Percentiles rank a stretch among this genome's conserved stretches.
Evolutionary conservation across 2,888 invertebrate species (phyloP).

Genomic region (Drosophila rellima): DNA sequence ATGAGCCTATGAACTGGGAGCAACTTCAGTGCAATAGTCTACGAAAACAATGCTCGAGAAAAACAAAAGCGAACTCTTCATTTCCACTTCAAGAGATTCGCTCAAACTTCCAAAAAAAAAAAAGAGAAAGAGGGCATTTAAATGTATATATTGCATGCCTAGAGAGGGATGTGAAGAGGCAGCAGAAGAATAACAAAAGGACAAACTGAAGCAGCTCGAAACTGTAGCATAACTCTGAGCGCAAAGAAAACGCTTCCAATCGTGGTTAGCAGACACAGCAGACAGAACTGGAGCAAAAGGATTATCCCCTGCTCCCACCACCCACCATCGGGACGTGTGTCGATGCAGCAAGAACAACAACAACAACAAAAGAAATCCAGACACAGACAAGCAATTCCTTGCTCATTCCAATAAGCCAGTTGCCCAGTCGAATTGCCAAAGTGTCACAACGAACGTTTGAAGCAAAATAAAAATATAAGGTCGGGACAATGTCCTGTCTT

Average conservation of each 20-base stretch:
- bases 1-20: slow-evolving; percentile 15
- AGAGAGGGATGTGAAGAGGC: slow-evolving; percentile 8
- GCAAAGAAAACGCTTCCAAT: slow-evolving; percentile 78
- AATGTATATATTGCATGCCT: slow-evolving; percentile 1
- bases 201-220: slow-evolving; percentile 44
- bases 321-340: slow-evolving; percentile 54
- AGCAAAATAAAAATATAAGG: slow-evolving; percentile 62
- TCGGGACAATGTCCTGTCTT: slow-evolving; percentile 48
- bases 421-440: slow-evolving; percentile 59
- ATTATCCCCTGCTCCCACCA: slow-evolving; percentile 37
- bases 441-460: slow-evolving; percentile 75
- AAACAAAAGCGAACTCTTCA: slow-evolving; percentile 59
- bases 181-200: slow-evolving; percentile 38
- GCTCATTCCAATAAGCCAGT: not conserved
- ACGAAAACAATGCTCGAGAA: slow-evolving; percentile 50
- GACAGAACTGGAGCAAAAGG: slow-evolving; percentile 59
- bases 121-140: slow-evolving; percentile 15
- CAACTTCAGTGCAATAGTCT: slow-evolving; percentile 23
- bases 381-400: slow-evolving; percentile 36
- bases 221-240: slow-evolving; percentile 69
- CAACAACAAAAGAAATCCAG: slow-evolving; percentile 20
- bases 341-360: slow-evolving; percentile 44
- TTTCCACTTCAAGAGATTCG: slow-evolving; percentile 47
- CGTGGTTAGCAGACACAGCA: slow-evolving; percentile 49
- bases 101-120: slow-evolving; percentile 30